Conservation (phyloP, 2,888 invertebrate species). For the Auanema freiburgensis region DNA sequence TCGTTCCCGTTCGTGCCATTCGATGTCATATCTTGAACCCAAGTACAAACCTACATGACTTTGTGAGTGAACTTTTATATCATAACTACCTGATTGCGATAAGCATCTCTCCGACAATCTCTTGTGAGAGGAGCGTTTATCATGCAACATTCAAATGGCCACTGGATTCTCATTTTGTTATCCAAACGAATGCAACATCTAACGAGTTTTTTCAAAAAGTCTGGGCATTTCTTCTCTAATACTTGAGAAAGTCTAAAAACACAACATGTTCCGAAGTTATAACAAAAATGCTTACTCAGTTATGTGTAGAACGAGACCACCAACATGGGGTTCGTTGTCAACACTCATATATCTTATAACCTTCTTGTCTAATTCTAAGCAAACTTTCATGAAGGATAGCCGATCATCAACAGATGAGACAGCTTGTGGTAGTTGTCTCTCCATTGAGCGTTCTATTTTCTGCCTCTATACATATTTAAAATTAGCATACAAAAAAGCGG, state of each 20-base stretch:
- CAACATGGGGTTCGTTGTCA: slow-evolving; percentile 44
- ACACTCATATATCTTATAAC: slow-evolving; percentile 33
- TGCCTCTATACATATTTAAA: neutral
- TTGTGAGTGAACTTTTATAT: neutral
- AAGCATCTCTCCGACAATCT: slow-evolving; percentile 27
- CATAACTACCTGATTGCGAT: neutral
- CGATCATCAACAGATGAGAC: slow-evolving; percentile 57
- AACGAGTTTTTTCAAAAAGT: slow-evolving; percentile 17
- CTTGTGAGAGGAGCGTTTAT: slow-evolving; percentile 47
- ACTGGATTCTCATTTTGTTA: slow-evolving; percentile 31
- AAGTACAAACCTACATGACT: slow-evolving; percentile 7
- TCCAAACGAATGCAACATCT: slow-evolving; percentile 49
- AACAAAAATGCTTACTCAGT: slow-evolving; percentile 32
- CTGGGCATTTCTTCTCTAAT: slow-evolving; percentile 10
- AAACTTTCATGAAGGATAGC: slow-evolving; percentile 41
- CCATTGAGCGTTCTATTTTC: slow-evolving; percentile 10
- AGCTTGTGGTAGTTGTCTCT: slow-evolving; percentile 37
- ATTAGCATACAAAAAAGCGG: no score
- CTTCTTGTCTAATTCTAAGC: slow-evolving; percentile 47
- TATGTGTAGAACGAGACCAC: slow-evolving; percentile 48
- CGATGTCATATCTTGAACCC: slow-evolving; percentile 11
- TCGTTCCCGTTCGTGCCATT: neutral
- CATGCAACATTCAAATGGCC: slow-evolving; percentile 56
- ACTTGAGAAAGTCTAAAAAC: slow-evolving; percentile 2
- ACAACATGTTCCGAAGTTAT: neutral